phyloP scores from a whole-genome alignment of 2,113 vertebrate species.

The Lophius piscatorius region DNA sequence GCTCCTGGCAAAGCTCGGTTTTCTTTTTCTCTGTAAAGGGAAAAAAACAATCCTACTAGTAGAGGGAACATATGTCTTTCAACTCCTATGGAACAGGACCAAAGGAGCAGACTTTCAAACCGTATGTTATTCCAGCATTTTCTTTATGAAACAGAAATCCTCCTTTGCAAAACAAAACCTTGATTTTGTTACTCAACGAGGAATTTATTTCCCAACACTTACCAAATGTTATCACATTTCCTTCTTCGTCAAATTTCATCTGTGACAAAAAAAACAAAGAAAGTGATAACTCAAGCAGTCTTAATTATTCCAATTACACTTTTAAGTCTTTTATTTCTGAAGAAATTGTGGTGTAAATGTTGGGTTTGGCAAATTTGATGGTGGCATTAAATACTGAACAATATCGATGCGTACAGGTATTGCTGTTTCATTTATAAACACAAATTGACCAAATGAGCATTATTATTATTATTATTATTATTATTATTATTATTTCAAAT shows the following conservation, averaged over 20 bases:
- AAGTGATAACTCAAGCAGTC: not conserved
- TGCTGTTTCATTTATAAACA: no score
- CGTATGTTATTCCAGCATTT: not conserved
- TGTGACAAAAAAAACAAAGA: constrained; percentile 60
- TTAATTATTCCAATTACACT: not conserved
- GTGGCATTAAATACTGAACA: no score
- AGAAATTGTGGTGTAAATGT: no score
- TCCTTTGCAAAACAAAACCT: not conserved
- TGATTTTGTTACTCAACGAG: not conserved
- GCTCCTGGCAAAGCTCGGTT: constrained; percentile 92
- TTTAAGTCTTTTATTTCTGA: no score
- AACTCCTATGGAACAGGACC: not conserved
- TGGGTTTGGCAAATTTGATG: no score
- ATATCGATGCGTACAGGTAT: no score
- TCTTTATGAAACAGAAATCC: not conserved
- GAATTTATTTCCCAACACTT: constrained; percentile 62
- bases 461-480: no score
- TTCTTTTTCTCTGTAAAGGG: constrained; percentile 92
- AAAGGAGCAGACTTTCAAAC: not conserved
- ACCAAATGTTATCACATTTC: constrained; percentile 91
- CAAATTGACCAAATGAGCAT: no score
- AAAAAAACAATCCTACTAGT: not conserved
- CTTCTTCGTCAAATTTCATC: constrained; percentile 93
- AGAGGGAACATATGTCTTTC: not conserved
- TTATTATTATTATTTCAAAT: no score